Conservation (phyloP, 2,797 vertebrate genomes). For the Urosaurus nigricauda region DNA sequence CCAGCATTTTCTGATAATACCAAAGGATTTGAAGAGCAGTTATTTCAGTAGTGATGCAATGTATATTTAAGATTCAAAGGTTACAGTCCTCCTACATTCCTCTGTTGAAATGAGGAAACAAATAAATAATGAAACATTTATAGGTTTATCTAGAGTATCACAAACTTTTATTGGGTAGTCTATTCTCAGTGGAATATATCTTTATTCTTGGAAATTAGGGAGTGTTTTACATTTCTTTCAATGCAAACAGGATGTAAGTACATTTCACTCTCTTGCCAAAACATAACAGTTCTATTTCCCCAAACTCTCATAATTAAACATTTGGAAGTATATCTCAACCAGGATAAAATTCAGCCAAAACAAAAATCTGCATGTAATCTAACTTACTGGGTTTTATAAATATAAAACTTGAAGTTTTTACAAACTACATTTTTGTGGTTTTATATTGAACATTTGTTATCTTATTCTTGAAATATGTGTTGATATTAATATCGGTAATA, state of each 20-base stretch:
- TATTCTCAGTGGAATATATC: conserved; percentile 63
- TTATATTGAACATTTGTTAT: neutral
- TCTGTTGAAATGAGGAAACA: conserved; percentile 45
- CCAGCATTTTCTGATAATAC: neutral
- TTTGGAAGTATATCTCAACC: conserved; percentile 45
- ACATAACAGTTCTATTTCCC: conserved; percentile 65
- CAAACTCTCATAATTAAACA: conserved; percentile 67
- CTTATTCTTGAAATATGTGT: neutral
- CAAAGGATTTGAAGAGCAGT: neutral
- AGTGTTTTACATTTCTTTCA: conserved; percentile 61
- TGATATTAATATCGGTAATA: conserved; percentile 37
- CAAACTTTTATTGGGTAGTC: conserved; percentile 61
- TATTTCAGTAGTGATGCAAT: neutral
- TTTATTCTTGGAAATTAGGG: conserved; percentile 74
- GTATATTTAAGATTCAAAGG: conserved; percentile 13
- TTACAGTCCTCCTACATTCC: conserved; percentile 50
- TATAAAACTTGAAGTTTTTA: conserved; percentile 3
- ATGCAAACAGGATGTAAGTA: conserved; percentile 62
- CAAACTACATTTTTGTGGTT: conserved; percentile 14
- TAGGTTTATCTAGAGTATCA: conserved; percentile 64
- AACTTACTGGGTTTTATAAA: conserved; percentile 9
- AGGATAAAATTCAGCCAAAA: conserved; percentile 30
- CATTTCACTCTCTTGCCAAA: conserved; percentile 63
- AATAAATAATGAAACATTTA: conserved; percentile 64
- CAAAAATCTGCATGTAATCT: conserved; percentile 39